Evolutionary conservation across 2,888 invertebrate species (phyloP), one percentile per base, ranked within the genome.

Genomic region (Neria commutata): DNA sequence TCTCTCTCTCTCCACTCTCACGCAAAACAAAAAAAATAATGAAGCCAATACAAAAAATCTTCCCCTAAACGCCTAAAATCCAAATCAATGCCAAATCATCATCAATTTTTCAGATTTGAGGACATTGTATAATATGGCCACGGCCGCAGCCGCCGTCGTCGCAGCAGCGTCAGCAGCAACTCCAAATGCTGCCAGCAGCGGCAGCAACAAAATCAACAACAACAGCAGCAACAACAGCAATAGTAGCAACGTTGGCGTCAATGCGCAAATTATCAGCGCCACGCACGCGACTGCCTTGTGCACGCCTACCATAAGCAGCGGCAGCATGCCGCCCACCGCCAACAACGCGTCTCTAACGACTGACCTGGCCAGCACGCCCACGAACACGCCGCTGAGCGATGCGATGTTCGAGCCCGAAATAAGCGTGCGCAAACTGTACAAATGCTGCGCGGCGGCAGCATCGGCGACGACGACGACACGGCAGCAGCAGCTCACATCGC

Each of bases 71-170:
- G 37, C n/a, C 37, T 52, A 51, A 59, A 60, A 56, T 56, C 48
- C 61, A 60, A 67, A 65, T 62, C 65, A 67, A 69, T 69, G 67
- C 67, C 72, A 77, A 75, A 78, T 69, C 70, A 71, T 73, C 71
- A 69, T 63, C 65, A 72, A 79, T 81, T 78, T 78, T 82, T 81
- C 82, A 82, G 82, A 82, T 82, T 76, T 80, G 73, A 74, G 80
- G 80, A 79, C 79, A 67, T 69, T 79, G 71, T 79, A 80, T 72
- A 79, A 76, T 76, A 77, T 80, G 72, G 80, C 80, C 56, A 74
- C 79, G 66, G 79, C 79, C 68, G 78, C 75, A 57, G 75, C 74
- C 56, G 71, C 72, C 65, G 70, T 68, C 56, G 68, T 67, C 50
- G 63, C 66, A 37, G 56, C 61, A 37, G 49, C 58, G 46, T 17